These are phyloP conservation scores for Apogon talboti DNA, from an alignment of 2,797 vertebrate species.

Conservation along the genomic window DNA sequence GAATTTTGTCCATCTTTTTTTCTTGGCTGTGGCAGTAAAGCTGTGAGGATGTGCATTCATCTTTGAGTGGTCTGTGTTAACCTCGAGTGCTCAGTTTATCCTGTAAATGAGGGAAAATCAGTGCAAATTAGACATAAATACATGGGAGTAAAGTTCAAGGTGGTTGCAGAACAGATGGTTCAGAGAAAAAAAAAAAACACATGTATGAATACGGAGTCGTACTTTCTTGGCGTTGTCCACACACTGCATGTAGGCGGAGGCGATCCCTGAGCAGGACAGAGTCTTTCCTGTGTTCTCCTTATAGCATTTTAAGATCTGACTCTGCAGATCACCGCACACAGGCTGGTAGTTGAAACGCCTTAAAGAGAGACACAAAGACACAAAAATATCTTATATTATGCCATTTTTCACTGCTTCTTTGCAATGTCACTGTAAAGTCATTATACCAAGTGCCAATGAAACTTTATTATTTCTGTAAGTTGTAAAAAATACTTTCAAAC, in stretches of 20 bases:
- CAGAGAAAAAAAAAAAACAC: neutral
- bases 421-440: no score
- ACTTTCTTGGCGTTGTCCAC: conserved; percentile 93
- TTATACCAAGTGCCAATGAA: no score
- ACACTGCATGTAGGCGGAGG: conserved; percentile 91
- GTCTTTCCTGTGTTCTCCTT: conserved; percentile 87
- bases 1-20: conserved; percentile 12
- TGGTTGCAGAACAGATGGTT: no score
- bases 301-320: conserved; percentile 92
- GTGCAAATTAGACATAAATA: conserved; percentile 1
- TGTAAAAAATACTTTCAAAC: no score
- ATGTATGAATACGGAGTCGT: neutral
- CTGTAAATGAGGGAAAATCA: conserved; percentile 44
- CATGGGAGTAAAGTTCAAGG: neutral
- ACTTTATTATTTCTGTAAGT: no score
- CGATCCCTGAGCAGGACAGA: conserved; percentile 91
- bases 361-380: conserved; percentile 35
- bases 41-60: neutral
- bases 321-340: conserved; percentile 90
- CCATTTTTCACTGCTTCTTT: no score
- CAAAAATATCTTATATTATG: neutral
- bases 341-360: conserved; percentile 88
- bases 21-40: conserved; percentile 12
- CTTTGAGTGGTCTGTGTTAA: conserved; percentile 45
- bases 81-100: conserved; percentile 73